Conservation (phyloP, 2,113 vertebrate species). For the Tragelaphus scriptus region DNA sequence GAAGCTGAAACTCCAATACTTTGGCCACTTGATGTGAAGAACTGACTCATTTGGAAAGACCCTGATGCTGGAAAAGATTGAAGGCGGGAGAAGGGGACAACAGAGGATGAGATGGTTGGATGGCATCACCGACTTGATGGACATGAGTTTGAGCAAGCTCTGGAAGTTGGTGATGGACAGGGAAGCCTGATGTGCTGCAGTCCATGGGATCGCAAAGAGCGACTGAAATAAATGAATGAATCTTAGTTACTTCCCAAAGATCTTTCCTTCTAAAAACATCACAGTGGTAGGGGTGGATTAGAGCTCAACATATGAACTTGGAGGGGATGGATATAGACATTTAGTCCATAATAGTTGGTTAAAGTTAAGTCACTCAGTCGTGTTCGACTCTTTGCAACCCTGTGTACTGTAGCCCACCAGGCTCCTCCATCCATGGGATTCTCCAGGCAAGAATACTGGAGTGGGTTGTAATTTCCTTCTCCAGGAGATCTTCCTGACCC, state of each 20-base stretch:
- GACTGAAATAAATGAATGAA: not conserved
- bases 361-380: not conserved
- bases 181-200: not conserved
- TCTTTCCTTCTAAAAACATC: not conserved
- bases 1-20: not conserved
- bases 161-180: not conserved
- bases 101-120: not conserved
- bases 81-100: not conserved
- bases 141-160: not conserved
- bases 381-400: not conserved
- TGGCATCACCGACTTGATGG: not conserved
- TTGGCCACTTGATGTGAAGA: not conserved
- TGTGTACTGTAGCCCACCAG: not conserved
- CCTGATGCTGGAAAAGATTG: not conserved
- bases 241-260: not conserved
- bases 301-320: not conserved
- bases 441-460: not conserved
- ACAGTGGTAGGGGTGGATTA: not conserved
- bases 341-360: not conserved
- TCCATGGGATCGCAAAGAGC: fast-evolving
- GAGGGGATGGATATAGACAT: not conserved
- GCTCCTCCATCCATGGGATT: not conserved
- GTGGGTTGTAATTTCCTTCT: not conserved
- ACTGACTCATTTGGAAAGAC: not conserved
- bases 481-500: not conserved